Evolutionary conservation across 2,113 vertebrate genomes (phyloP), one percentile per base, ranked within the genome.

Genomic region (Gymnobelideus leadbeateri): DNA sequence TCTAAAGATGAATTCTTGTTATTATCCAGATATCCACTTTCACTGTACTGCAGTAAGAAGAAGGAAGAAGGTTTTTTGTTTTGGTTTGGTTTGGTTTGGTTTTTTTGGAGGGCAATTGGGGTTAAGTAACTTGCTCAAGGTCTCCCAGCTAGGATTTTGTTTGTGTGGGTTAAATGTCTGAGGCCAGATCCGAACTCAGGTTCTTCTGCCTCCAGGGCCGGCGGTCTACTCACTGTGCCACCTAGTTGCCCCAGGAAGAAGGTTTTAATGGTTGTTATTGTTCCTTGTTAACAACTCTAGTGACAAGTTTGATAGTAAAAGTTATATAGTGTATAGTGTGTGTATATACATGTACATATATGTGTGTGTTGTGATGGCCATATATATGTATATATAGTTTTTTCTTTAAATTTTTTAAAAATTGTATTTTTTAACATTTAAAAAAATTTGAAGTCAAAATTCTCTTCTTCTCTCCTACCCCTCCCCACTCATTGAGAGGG

Each of bases 21-120:
- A n/a, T 77, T 68, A 68, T 68, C 31, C 14, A 93, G 31, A 21
- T 24, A 47, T 37, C 21, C 11, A 53, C 51, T 92, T 84, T 61
- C 11, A 26, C 94, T 51, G 16, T 46, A 37, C 0, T 25, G 51
- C 2, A 52, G 19, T 16, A 21, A 89, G 37, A 89, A n/a, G 49
- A 91, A 96, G 10, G 43, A 25, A 97, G 54, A 68, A 7, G 50
- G 47, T 89, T 90, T 92, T 93, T n/a, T n/a, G n/a, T n/a, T n/a
- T n/a, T n/a, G n/a, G n/a, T n/a, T n/a, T n/a, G n/a, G n/a, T n/a
- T n/a, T n/a, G n/a, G n/a, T n/a, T n/a, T n/a, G n/a, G n/a, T n/a
- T n/a, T n/a, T n/a, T n/a, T n/a, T n/a, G n/a, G n/a, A n/a, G n/a
- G n/a, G n/a, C n/a, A n/a, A n/a, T n/a, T n/a, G n/a, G n/a, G n/a